Percentiles rank a stretch among this genome's conserved stretches.
Conservation (phyloP, 2,797 vertebrate genomes). For the Macropodus opercularis region DNA sequence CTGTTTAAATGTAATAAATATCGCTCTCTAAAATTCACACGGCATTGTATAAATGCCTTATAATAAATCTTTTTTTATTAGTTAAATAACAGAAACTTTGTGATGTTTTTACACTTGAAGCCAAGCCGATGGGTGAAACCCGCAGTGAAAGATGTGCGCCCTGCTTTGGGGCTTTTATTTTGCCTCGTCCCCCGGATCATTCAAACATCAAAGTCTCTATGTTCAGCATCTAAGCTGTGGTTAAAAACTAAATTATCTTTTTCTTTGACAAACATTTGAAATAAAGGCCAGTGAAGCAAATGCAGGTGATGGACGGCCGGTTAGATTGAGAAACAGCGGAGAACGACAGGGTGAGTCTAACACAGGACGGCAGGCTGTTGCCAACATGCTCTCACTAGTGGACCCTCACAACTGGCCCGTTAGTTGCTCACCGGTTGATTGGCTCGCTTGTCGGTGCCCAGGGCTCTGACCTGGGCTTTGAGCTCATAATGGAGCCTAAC, state of each 20-base stretch:
- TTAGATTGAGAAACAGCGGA: constrained; percentile 23
- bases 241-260: constrained; percentile 44
- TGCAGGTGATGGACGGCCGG: constrained; percentile 39
- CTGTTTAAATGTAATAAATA: too few relatives aligned
- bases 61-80: constrained; percentile 24
- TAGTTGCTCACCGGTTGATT: constrained; percentile 60
- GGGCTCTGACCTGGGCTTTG: constrained; percentile 66
- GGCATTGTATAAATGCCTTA: constrained; percentile 14
- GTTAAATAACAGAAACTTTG: constrained; percentile 50
- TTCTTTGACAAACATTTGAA: constrained; percentile 35
- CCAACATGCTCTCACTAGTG: constrained; percentile 45
- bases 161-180: constrained; percentile 70
- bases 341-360: constrained; percentile 56
- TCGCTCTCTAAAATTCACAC: too few relatives aligned
- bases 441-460: constrained; percentile 59
- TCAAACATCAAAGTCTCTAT: constrained; percentile 67
- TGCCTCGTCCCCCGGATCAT: constrained; percentile 60
- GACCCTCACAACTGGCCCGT: constrained; percentile 58
- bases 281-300: constrained; percentile 30
- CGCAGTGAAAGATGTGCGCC: constrained; percentile 54
- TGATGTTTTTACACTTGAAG: constrained; percentile 57
- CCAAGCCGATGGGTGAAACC: constrained; percentile 64
- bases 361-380: constrained; percentile 57
- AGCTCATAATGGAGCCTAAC: constrained; percentile 80
- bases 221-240: constrained; percentile 46